Evolutionary conservation across 2,797 vertebrate species (phyloP), one percentile per base, ranked within the genome.

Genomic region (Cyclura pinguis): DNA sequence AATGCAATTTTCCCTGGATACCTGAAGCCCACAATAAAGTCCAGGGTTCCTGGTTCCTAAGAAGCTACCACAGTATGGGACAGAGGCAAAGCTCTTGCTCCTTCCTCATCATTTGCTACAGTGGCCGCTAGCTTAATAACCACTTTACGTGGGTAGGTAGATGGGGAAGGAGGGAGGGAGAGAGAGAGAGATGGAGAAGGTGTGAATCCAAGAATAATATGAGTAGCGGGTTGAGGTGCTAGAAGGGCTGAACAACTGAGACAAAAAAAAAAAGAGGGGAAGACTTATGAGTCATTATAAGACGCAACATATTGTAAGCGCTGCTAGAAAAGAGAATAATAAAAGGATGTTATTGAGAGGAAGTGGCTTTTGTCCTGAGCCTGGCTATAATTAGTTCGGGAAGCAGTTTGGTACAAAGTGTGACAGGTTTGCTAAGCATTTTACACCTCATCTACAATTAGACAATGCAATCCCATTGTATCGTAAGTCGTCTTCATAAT

Each of bases 251-350:
- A 55, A 85, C 47, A 92, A 83, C 88, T 27, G 20, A 18, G 55
- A 47, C n/a, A 3, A 72, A 32, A 9, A 7, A 18, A n/a, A 24
- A 20, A 20, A n/a, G 5, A 55, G 6, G 47, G 86, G 35, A 24
- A 87, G 69, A 50, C 84, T 86, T 92, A 81, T 80, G 64, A 93
- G 73, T n/a, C 86, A 90, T 91, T 76, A 85, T 84, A 94, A 55
- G 59, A 88, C 82, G 42, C 38, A 81, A 93, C 91, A 89, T 62
- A 14, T 10, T 8, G 62, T 35, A 0, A 3, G 78, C 24, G 80
- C 32, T 20, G 83, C n/a, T 73, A 89, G 91, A 89, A 80, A 84
- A 29, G 64, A 27, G 52, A 85, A 24, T 59, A 92, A 85, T 69
- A 76, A 73, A 52, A 64, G 77, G 47, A 69, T 67, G 80, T 7